Evolutionary conservation across 2,888 invertebrate genomes (phyloP).

Genomic region (Neoaliturus tenellus): DNA sequence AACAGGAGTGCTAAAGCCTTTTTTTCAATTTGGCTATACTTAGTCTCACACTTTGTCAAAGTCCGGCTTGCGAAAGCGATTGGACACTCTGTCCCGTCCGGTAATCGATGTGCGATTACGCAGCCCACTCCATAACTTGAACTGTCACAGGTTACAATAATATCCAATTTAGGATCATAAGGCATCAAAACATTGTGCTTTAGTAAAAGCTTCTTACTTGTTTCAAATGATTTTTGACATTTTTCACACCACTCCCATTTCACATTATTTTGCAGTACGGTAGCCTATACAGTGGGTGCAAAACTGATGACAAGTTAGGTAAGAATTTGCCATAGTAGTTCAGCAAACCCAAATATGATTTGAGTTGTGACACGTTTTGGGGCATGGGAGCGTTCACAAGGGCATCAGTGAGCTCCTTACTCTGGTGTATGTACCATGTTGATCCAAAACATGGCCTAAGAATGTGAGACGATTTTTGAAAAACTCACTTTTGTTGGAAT

Average conservation of each 20-base stretch:
- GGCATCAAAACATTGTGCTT: slow-evolving; percentile 21
- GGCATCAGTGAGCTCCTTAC: neutral
- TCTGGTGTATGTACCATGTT: slow-evolving; percentile 18
- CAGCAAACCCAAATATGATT: neutral
- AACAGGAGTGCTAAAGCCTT: slow-evolving; percentile 53
- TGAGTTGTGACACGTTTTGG: slow-evolving; percentile 2
- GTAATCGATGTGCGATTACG: slow-evolving; percentile 26
- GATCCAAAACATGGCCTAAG: slow-evolving; percentile 48
- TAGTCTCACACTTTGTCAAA: slow-evolving; percentile 42
- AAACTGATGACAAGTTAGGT: neutral
- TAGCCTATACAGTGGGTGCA: neutral
- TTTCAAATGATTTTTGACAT: neutral
- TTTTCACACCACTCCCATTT: slow-evolving; percentile 22
- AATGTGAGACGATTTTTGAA: slow-evolving; percentile 24
- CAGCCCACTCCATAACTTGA: slow-evolving; percentile 49
- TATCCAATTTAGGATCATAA: slow-evolving; percentile 45
- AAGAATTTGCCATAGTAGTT: slow-evolving; percentile 14
- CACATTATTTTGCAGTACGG: neutral
- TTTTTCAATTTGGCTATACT: slow-evolving; percentile 55
- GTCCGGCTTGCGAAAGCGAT: slow-evolving; percentile 43
- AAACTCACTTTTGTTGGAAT: slow-evolving; percentile 55
- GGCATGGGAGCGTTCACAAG: neutral
- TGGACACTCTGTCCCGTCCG: slow-evolving; percentile 29
- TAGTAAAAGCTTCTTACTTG: neutral
- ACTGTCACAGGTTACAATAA: slow-evolving; percentile 51